Evolutionary conservation across 2,888 invertebrate genomes (phyloP), one percentile per base, ranked within the genome.

Genomic region (Hyposoter dolosus): DNA sequence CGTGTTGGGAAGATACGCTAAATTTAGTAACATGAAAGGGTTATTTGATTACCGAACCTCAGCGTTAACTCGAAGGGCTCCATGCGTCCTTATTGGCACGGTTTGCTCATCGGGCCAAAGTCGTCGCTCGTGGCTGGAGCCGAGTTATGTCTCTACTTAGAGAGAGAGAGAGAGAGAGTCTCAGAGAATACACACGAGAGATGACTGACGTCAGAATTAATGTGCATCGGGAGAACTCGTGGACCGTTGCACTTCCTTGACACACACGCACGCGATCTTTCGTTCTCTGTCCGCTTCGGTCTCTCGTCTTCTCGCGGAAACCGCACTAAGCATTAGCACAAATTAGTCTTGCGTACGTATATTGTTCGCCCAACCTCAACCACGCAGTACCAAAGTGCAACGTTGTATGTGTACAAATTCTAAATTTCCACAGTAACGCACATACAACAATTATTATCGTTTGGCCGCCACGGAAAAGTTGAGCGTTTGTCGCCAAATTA

Each of bases 191-290:
- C 80, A 50, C 82, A 19, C 32, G 77, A 53, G 72, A 80, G 66
- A 47, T 45, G 50, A 72, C 32, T 50, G 47, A 79, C 47, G 69
- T 80, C 65, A 45, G 65, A 50, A 15, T 28, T 77, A 78, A 74
- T 82, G 82, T 77, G 68, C 82, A 82, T 78, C 74, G 43, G 66
- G 50, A 74, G 60, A 50, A 72, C 63, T 60, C 63, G 45, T 56
- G 71, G 90, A 90, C 87, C 90, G 85, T 90, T 92, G 91, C 90
- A 91, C 91, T 92, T 90, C 86, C 89, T 88, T 88, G 90, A 90
- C 90, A 90, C 87, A 88, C 88, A 90, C 90, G 17, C 47, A 3
- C 43, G 28, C 19, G 69, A 7, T 66, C 50, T 6, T 60, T 76
- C 47, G 3, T 15, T 53, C 32, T 6, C 17, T 28, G 28, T 28